Base-by-base conservation (phyloP, 2,797 vertebrate genomes). In the Crocidura indochinensis region DNA sequence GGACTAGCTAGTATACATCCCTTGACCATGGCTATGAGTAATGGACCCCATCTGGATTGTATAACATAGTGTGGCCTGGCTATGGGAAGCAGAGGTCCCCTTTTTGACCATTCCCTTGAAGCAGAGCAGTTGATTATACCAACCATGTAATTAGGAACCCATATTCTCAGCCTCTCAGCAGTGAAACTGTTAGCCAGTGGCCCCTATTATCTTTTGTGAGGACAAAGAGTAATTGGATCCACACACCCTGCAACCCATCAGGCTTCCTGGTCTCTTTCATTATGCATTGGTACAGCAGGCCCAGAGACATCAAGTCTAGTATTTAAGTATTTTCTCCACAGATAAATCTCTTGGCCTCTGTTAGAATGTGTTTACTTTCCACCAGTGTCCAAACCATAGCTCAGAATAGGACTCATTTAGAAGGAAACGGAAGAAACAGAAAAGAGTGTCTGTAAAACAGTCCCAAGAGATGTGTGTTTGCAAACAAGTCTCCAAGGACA, bases 401-500 rank as follows among this genome's bases (percentile, higher is more conserved):
- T 84, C 62, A 82, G 15, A 14, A 14, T 10, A 78, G 29, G 74
- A 68, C 26, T 78, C 27, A 9, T 44, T 84, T n/a, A 31, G 10
- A 77, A 53, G 73, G 71, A 79, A 47, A 79, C 72, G 38, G 69
- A 87, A 74, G 62, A 77, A 69, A 60, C 15, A 56, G 26, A 8
- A 10, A 53, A 76, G 62, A 24, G 17, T 29, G 19, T 47, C 64
- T n/a, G 14, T 56, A 75, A 44, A 78, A 85, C 78, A 74, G 24
- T 31, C 75, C 29, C 24, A 27, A 60, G 10, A 20, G 19, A 8
- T 5, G 31, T 83, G n/a, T 88, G n/a, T 62, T 51, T 26, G 60
- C 56, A 78, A 93, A 65, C 31, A 53, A 47, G 31, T 53, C 78
- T 83, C 53, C 82, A 95, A 68, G 75, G 68, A 65, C 49, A 38